A percentile compares a stretch with the other conserved stretches of the same genome.
These are phyloP conservation scores for Psylliodes chrysocephalus DNA, from an alignment of 2,888 invertebrate species.

Conservation along the genomic window DNA sequence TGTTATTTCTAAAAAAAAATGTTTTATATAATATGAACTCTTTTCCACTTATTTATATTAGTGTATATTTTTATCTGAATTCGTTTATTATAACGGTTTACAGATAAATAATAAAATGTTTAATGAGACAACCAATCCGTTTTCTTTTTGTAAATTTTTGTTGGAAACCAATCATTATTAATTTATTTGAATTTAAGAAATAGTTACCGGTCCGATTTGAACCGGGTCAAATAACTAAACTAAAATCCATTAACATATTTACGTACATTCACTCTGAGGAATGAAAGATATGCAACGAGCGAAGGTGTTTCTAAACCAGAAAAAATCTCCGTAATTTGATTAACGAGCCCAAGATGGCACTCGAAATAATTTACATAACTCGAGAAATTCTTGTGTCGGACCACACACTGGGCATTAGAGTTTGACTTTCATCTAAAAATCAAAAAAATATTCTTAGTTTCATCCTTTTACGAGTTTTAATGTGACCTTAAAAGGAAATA, in stretches of 20 bases:
- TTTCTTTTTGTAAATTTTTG: no score
- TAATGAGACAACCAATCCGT: no score
- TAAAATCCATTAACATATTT: neutral
- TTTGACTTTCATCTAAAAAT: neutral
- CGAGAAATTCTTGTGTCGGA: conserved; percentile 24
- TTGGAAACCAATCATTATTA: neutral
- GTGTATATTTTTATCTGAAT: no score
- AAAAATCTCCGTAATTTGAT: conserved; percentile 31
- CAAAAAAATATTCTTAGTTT: neutral
- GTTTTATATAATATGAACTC: no score
- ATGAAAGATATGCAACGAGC: conserved; percentile 9
- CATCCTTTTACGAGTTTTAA: neutral
- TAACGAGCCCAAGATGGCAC: conserved; percentile 30
- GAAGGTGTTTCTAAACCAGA: conserved; percentile 10
- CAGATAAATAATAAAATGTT: no score
- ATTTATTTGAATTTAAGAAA: neutral
- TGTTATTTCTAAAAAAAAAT: no score
- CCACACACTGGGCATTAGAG: conserved; percentile 32
- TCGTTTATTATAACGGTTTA: no score
- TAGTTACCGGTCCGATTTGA: neutral
- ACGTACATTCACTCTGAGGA: neutral
- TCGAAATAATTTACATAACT: conserved; percentile 38
- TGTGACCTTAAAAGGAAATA: neutral
- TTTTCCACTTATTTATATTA: no score
- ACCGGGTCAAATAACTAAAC: neutral